These are phyloP conservation scores for Acleris laterana DNA, from an alignment of 2,888 invertebrate genomes.

Conservation along the genomic window DNA sequence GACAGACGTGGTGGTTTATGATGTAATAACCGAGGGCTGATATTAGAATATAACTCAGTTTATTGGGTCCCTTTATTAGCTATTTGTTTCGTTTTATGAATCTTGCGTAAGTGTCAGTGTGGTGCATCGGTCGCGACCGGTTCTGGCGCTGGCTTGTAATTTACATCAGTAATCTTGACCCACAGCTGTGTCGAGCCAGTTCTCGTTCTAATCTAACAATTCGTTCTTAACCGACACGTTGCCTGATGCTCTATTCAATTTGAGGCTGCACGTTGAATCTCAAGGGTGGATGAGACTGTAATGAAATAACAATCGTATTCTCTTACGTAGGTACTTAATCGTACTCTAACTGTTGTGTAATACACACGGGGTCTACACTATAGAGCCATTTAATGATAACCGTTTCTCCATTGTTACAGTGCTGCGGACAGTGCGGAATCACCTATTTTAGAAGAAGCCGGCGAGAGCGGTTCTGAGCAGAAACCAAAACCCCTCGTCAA, in stretches of 20 bases:
- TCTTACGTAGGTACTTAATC: neutral
- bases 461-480: constrained; percentile 89
- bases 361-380: neutral
- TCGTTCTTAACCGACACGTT: constrained; percentile 39
- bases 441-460: constrained; percentile 90
- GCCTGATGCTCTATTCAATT: constrained; percentile 50
- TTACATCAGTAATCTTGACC: constrained; percentile 79
- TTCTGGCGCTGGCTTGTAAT: constrained; percentile 62
- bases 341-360: neutral
- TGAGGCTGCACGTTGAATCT: constrained; percentile 56
- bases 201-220: constrained; percentile 26
- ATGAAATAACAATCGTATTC: neutral
- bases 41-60: constrained; percentile 25
- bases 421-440: constrained; percentile 87
- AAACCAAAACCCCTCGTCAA: constrained; percentile 92
- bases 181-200: constrained; percentile 71
- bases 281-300: constrained; percentile 50
- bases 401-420: constrained; percentile 60
- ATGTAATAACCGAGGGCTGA: constrained; percentile 44
- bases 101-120: constrained; percentile 49
- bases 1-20: constrained; percentile 43
- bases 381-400: constrained; percentile 1
- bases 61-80: constrained; percentile 28
- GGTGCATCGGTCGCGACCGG: constrained; percentile 73
- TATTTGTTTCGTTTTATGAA: constrained; percentile 48